Evolutionary conservation across 2,888 invertebrate genomes (phyloP).

Genomic region (Dorcus parallelipipedus): DNA sequence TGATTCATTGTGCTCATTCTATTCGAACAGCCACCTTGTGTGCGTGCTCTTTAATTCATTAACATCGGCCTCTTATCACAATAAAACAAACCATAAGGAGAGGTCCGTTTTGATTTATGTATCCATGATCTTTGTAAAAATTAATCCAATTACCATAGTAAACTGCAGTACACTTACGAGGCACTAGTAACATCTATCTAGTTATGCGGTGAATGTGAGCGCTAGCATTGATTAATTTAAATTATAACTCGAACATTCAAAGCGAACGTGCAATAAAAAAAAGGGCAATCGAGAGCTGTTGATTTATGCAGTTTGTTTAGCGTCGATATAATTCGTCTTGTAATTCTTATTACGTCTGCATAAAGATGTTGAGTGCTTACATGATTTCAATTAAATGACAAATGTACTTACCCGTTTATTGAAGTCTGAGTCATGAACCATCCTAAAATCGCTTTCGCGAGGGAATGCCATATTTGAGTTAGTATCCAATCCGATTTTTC

Average conservation of each 20-base stretch:
- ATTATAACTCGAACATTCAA: not conserved
- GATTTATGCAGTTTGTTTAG: not conserved
- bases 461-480: constrained; percentile 85
- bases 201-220: not conserved
- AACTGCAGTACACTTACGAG: constrained; percentile 1
- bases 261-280: not conserved
- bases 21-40: not conserved
- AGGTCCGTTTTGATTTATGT: constrained; percentile 8
- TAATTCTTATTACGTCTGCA: too few species aligned
- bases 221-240: too few species aligned
- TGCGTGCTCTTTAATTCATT: constrained; percentile 1
- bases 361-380: too few species aligned
- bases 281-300: too few species aligned
- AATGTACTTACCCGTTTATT: constrained; percentile 81
- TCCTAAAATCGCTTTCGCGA: constrained; percentile 80
- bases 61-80: constrained; percentile 1
- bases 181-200: constrained; percentile 2
- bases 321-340: not conserved
- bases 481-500: constrained; percentile 83
- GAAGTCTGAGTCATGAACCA: constrained; percentile 94
- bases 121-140: constrained; percentile 6
- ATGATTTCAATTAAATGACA: not conserved
- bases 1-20: constrained; percentile 11
- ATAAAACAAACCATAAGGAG: not conserved
- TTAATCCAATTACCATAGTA: constrained; percentile 8